These are phyloP conservation scores for Parascotia fuliginaria DNA, from an alignment of 2,888 invertebrate genomes.

Conservation along the genomic window DNA sequence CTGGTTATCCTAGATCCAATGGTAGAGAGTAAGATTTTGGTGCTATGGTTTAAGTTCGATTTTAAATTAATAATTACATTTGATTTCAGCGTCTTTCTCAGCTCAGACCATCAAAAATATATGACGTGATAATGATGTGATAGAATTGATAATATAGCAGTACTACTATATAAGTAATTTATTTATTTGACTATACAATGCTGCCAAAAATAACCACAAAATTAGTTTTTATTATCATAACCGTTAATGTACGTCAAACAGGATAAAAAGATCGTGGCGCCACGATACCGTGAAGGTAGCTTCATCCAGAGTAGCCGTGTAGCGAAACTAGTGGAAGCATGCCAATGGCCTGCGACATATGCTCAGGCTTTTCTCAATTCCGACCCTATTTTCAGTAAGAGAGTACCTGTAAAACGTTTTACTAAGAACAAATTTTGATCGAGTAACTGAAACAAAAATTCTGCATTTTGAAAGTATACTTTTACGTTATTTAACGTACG, in stretches of 20 bases:
- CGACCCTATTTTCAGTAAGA: conserved; percentile 55
- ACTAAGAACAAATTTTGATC: conserved; percentile 34
- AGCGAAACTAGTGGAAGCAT: conserved; percentile 67
- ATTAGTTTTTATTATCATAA: conserved; percentile 7
- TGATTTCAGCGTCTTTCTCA: too few species aligned
- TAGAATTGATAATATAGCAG: too few species aligned
- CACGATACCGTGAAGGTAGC: conserved; percentile 27
- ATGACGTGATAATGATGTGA: too few species aligned
- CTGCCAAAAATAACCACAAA: too few species aligned
- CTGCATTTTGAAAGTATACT: neutral
- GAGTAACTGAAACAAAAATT: conserved; percentile 8
- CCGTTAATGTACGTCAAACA: conserved; percentile 41
- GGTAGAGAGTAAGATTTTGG: too few species aligned
- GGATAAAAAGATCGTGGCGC: neutral
- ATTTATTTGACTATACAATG: too few species aligned
- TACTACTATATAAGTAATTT: too few species aligned
- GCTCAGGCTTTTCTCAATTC: conserved; percentile 58
- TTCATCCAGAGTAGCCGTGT: conserved; percentile 29
- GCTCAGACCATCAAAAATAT: too few species aligned
- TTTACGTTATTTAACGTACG: too few species aligned
- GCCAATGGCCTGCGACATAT: conserved; percentile 67
- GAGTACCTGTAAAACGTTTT: conserved; percentile 43
- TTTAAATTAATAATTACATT: too few species aligned
- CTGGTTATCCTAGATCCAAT: too few species aligned
- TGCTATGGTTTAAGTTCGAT: too few species aligned